phyloP scores from a whole-genome alignment of 1,140 invertebrate species.

The Limonius californicus region DNA sequence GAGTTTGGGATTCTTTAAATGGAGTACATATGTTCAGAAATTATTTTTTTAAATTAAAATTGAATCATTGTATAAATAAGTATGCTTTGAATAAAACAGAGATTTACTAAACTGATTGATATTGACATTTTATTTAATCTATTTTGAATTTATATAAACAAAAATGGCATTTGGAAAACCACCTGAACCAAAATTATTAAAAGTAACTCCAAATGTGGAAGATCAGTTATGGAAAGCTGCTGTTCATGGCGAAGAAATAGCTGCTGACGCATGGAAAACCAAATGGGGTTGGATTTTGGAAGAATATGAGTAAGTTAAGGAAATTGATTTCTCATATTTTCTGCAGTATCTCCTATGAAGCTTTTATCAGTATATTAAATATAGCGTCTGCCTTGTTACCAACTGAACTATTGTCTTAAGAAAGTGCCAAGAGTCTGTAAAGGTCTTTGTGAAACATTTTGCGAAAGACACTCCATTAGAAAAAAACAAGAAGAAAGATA shows the following conservation, averaged over 20 bases:
- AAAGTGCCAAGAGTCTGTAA: too few relatives aligned
- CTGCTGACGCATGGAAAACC: background rate
- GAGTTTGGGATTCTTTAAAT: too few relatives aligned
- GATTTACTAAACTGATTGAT: too few relatives aligned
- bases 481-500: too few relatives aligned
- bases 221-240: slow-evolving; percentile 3
- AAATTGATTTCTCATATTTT: background rate
- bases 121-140: too few relatives aligned
- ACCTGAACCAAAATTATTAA: background rate
- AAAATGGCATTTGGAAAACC: background rate
- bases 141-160: background rate
- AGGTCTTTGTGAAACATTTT: too few relatives aligned
- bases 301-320: slow-evolving; percentile 8
- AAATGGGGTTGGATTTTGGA: slow-evolving; percentile 11
- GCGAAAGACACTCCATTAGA: too few relatives aligned
- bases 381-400: background rate
- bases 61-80: too few relatives aligned
- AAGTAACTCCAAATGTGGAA: background rate
- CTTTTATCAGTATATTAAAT: background rate
- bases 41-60: too few relatives aligned
- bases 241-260: background rate
- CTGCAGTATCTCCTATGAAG: background rate
- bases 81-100: too few relatives aligned
- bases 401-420: too few relatives aligned
- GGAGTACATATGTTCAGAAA: too few relatives aligned